Percentiles rank a stretch among this genome's conserved stretches.
Evolutionary conservation across 1,140 invertebrate species (phyloP).

Genomic region (Theocolax elegans): DNA sequence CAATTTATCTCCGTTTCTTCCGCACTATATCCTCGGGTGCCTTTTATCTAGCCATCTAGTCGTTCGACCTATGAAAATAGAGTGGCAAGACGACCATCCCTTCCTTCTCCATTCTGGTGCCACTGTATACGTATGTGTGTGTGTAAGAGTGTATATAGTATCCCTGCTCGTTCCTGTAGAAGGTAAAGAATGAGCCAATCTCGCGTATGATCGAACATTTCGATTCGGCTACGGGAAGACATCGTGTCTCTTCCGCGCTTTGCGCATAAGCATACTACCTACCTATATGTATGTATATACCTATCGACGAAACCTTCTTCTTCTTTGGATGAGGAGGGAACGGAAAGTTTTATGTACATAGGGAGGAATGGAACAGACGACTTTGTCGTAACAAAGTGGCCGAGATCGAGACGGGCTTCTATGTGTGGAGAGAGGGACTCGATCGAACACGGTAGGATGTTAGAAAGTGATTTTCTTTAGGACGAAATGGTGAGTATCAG

Average conservation of each 20-base stretch:
- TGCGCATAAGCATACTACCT: conserved; percentile 21
- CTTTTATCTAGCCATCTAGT: conserved; percentile 43
- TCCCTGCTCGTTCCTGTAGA: no score
- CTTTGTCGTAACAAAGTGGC: conserved; percentile 6
- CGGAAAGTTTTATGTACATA: conserved; percentile 39
- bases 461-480: conserved; percentile 20
- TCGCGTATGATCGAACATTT: conserved; percentile 61
- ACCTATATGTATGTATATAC: no score
- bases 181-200: conserved; percentile 60
- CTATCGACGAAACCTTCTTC: no score
- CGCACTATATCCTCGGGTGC: conserved; percentile 22
- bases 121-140: no score
- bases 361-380: conserved; percentile 35
- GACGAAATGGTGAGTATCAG: not conserved
- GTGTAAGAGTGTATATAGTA: no score
- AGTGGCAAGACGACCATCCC: no score
- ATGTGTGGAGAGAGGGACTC: no score
- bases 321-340: not conserved
- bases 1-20: conserved; percentile 41
- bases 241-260: conserved; percentile 24
- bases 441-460: not conserved
- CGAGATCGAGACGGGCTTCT: not conserved
- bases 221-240: conserved; percentile 49
- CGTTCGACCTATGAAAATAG: conserved; percentile 48
- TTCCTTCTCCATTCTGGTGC: no score